Evolutionary conservation across 2,797 vertebrate species (phyloP).

Genomic region (Lepus townsendii): DNA sequence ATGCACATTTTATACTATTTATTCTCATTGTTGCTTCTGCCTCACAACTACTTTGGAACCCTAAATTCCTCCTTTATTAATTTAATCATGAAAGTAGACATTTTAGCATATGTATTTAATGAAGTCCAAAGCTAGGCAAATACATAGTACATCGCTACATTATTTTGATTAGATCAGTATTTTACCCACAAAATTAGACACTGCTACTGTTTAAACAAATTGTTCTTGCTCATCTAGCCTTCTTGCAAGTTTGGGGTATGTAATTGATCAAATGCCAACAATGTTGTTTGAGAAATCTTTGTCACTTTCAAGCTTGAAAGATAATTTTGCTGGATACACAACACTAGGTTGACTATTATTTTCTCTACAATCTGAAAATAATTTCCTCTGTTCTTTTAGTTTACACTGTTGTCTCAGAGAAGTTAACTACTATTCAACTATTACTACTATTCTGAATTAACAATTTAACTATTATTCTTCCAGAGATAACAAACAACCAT

Average conservation of each 20-base stretch:
- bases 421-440: not conserved
- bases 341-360: not conserved
- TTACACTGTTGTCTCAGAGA: constrained; percentile 13
- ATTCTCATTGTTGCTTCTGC: constrained; percentile 31
- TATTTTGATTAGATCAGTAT: constrained; percentile 53
- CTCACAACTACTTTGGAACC: constrained; percentile 29
- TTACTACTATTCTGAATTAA: not conserved
- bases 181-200: constrained; percentile 52
- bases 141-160: not conserved
- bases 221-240: constrained; percentile 22
- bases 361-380: not conserved
- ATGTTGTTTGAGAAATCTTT: not conserved
- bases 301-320: constrained; percentile 17
- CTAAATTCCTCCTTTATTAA: constrained; percentile 66
- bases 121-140: constrained; percentile 54
- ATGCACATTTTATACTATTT: not conserved
- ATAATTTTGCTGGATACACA: not conserved
- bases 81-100: constrained; percentile 67
- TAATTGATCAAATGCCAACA: constrained; percentile 22
- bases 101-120: constrained; percentile 62
- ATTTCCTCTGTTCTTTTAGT: not conserved
- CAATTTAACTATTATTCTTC: not conserved
- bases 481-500: not conserved
- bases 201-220: constrained; percentile 64
- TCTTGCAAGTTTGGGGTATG: constrained; percentile 20